A percentile compares a stretch with the other conserved stretches of the same genome.
These are phyloP conservation scores for Tenthredo mesomela DNA, from an alignment of 2,888 invertebrate species.

Conservation along the genomic window DNA sequence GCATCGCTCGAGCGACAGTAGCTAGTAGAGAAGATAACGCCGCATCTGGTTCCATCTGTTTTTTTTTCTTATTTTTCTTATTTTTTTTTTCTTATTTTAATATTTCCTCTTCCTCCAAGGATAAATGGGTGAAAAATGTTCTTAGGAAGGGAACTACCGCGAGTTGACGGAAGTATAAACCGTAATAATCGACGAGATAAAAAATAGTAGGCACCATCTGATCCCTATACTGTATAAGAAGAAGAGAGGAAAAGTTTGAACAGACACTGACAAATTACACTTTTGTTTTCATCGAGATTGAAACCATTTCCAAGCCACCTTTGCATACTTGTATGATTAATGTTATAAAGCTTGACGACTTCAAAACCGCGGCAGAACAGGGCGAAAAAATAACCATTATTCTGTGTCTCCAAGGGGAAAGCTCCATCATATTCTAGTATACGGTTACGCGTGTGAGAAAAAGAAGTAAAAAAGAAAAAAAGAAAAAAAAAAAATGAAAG, in stretches of 20 bases:
- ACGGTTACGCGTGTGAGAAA: too few relatives aligned
- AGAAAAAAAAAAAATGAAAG: too few relatives aligned
- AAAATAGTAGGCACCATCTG: background rate
- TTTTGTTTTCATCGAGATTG: constrained; percentile 41
- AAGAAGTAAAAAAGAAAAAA: background rate
- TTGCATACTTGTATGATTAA: constrained; percentile 34
- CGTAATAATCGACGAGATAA: constrained; percentile 41
- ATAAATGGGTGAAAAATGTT: background rate
- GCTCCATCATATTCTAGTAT: background rate
- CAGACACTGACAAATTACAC: constrained; percentile 45
- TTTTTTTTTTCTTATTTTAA: too few relatives aligned
- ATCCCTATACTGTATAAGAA: background rate
- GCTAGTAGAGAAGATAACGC: constrained; percentile 7
- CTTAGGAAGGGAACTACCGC: background rate
- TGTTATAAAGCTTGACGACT: background rate
- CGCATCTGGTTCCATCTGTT: background rate
- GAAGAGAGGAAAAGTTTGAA: background rate
- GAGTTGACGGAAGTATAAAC: background rate
- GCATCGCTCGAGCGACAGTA: constrained; percentile 4
- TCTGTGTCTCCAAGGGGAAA: background rate
- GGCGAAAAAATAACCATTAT: background rate
- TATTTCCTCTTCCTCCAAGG: background rate
- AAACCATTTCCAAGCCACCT: background rate
- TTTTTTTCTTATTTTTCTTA: background rate
- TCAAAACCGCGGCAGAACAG: background rate